Conservation (phyloP, 2,888 invertebrate genomes). For the Synanthedon andrenaeformis region DNA sequence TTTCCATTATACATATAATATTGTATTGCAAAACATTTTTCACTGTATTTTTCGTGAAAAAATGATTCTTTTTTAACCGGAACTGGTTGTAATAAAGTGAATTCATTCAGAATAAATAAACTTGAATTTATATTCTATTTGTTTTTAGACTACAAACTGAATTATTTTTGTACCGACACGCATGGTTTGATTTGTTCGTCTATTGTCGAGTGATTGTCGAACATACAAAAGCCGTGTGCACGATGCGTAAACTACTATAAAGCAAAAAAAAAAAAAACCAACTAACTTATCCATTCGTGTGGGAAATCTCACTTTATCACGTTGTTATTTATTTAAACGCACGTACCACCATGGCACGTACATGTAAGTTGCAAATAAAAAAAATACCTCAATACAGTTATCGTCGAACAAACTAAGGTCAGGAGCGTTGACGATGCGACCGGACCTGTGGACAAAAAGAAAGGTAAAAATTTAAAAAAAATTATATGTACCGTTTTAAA, state of each 20-base stretch:
- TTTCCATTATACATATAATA: no score
- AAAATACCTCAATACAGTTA: slow-evolving; percentile 29
- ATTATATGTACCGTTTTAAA: no score
- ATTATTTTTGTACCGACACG: not conserved
- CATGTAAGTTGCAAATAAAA: no score
- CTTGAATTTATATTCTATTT: not conserved
- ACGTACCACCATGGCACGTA: no score
- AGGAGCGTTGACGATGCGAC: slow-evolving; percentile 32
- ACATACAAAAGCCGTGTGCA: not conserved
- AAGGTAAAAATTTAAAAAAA: not conserved
- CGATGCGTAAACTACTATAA: not conserved
- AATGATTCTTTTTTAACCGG: no score
- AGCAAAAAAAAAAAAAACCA: not conserved
- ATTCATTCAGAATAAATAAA: not conserved
- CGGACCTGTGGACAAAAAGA: slow-evolving; percentile 33
- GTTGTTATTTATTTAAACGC: not conserved
- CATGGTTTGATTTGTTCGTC: not conserved
- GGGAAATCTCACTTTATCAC: not conserved
- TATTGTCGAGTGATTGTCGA: no score
- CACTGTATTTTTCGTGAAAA: no score
- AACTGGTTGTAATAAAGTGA: no score
- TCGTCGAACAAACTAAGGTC: slow-evolving; percentile 24
- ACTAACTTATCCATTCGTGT: not conserved
- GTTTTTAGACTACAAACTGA: no score
- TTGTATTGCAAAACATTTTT: no score